Evolutionary conservation across 1,140 invertebrate species (phyloP), one percentile per base, ranked within the genome.

Genomic region (Lysiphlebus fabarum): DNA sequence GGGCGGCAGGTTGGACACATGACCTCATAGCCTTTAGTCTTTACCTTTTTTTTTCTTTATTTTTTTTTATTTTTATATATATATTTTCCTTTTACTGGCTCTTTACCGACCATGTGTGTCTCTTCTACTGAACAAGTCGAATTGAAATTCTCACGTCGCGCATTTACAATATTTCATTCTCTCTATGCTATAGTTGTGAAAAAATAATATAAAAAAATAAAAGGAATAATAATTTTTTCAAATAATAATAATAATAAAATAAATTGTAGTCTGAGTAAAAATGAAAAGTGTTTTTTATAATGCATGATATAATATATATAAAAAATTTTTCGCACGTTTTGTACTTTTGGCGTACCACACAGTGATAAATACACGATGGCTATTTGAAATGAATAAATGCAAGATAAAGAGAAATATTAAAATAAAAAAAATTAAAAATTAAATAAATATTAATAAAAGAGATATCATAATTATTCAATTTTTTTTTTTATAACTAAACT

Each of bases 391-490:
- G 17, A 26, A 26, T 26, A 26, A 26, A 26, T 4, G 17, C 2
- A 26, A 26, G 17, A 26, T 26, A 26, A 26, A 26, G 17, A 26
- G 17, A 26, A 26, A 2, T 1, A 26, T 26, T 26, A 26, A 26
- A 26, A 26, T 17, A 17, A 17, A 17, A 17, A 2, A 26, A 26
- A 26, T n/a, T n/a, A n/a, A n/a, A n/a, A n/a, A n/a, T n/a, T n/a
- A n/a, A n/a, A n/a, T n/a, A 26, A 26, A 26, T 26, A 26, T 26
- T 14, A 67, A 66, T 69, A 73, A 74, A 72, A 71, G 65, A 67
- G 65, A 65, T 65, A 64, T 63, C 68, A 76, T 76, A 78, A 78
- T 78, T 78, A 74, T 73, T 77, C 76, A 73, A 78, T 76, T 77
- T 77, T 74, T 26, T 26, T 26, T 26, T 26, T 77, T 75, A 76